Conservation (phyloP, 2,113 vertebrate species). For the Anthoscopus minutus region DNA sequence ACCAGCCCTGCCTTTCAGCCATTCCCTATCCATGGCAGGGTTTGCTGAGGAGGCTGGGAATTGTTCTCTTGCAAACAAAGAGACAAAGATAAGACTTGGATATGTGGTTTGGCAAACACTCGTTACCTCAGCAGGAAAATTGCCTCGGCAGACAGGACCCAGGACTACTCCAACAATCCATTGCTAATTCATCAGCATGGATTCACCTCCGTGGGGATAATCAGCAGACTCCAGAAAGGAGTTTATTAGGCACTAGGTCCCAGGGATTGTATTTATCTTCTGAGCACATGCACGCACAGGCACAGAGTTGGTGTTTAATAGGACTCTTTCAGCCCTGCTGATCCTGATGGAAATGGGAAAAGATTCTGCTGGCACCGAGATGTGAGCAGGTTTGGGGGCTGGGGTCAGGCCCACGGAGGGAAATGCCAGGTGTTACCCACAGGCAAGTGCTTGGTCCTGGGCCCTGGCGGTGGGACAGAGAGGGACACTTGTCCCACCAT, state of each 20-base stretch:
- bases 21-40: not conserved
- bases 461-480: not conserved
- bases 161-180: not conserved
- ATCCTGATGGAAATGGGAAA: not conserved
- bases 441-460: not conserved
- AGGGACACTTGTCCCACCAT: not conserved
- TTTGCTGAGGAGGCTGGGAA: not conserved
- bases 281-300: not conserved
- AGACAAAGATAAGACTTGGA: not conserved
- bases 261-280: conserved; percentile 38
- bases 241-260: not conserved
- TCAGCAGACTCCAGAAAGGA: conserved; percentile 22
- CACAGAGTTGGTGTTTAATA: not conserved
- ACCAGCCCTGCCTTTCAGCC: not conserved
- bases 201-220: not conserved
- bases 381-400: not conserved
- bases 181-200: conserved; percentile 28
- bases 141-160: not conserved
- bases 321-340: not conserved
- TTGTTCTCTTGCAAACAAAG: not conserved
- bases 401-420: not conserved
- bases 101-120: not conserved
- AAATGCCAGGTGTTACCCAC: not conserved
- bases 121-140: not conserved
- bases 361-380: not conserved